Evolutionary conservation across 2,797 vertebrate species (phyloP), one percentile per base, ranked within the genome.

Genomic region (Chaunax sp.): DNA sequence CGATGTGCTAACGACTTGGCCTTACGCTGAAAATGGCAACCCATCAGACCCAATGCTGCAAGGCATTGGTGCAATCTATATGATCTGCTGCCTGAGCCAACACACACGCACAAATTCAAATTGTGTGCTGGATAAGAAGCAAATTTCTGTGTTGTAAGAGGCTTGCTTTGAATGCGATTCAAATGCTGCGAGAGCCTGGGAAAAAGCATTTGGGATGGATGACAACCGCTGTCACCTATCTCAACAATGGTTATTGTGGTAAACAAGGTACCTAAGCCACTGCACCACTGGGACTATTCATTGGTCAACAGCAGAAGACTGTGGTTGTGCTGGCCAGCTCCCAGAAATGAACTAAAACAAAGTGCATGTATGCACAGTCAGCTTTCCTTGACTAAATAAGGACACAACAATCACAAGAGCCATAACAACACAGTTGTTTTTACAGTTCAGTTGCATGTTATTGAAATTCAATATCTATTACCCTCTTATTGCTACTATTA

Each of bases 1-100:
- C 52, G 40, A 85, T 18, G 83, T 80, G 84, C 73, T 85, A 86
- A 90, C 69, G 80, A 89, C 85, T 75, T 81, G 78, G 79, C 75
- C 52, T 45, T 47, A 19, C 19, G 23, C 18, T 54, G 38, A 72
- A 78, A 67, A 82, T 72, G 67, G 74, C 82, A 67, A 35, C 51
- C 71, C 75, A 64, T 73, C 45, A 57, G 65, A 78, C 58, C 60
- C 37, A 38, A 46, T 16, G 38, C 53, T 83, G 61, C 67, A 75
- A 51, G 46, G 28, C 46, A 63, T 43, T 19, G 3, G 40, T 69
- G 83, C 78, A 83, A 78, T 52, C 49, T 73, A 64, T 64, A 69
- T 43, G 33, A 69, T 77, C 66, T 65, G 53, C 38, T 72, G 56
- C 64, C 44, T 30, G 44, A 69, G 64, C 59, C 40, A 63, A 73